Evolutionary conservation across 30 jellyfish, hydroid and myxozoan species (phyloP).

Genomic region (Haliclystus octoradiatus): DNA sequence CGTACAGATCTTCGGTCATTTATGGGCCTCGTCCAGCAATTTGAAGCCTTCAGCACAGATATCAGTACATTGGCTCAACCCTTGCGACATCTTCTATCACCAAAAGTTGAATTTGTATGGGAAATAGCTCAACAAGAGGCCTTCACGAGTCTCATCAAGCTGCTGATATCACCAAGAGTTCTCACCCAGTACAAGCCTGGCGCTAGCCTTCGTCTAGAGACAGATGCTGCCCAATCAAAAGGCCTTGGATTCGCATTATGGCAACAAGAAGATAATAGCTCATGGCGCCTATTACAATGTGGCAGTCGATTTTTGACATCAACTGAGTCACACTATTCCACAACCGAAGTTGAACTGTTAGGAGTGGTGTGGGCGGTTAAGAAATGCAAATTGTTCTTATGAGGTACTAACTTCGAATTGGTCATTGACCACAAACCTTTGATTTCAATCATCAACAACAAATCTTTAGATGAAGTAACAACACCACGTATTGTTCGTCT

Average conservation of each 20-base stretch:
- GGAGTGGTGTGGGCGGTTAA: background rate
- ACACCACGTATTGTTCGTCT: background rate
- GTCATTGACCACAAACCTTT: background rate
- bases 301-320: background rate
- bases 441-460: background rate
- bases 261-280: background rate
- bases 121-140: background rate
- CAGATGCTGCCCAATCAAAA: background rate
- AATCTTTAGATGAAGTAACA: background rate
- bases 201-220: background rate
- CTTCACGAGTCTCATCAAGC: background rate
- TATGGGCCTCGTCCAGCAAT: background rate
- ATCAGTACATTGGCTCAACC: background rate
- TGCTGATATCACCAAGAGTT: background rate
- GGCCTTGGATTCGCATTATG: background rate
- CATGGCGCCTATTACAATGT: background rate
- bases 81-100: too few relatives aligned
- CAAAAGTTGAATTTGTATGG: background rate
- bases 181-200: background rate
- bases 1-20: background rate
- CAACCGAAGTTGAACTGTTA: background rate
- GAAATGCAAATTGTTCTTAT: background rate
- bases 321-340: background rate
- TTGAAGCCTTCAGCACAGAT: background rate
- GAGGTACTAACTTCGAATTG: background rate